Percentiles rank a stretch among this genome's conserved stretches.
Conservation (phyloP, 2,113 vertebrate genomes). For the Leptodactylus fuscus region DNA sequence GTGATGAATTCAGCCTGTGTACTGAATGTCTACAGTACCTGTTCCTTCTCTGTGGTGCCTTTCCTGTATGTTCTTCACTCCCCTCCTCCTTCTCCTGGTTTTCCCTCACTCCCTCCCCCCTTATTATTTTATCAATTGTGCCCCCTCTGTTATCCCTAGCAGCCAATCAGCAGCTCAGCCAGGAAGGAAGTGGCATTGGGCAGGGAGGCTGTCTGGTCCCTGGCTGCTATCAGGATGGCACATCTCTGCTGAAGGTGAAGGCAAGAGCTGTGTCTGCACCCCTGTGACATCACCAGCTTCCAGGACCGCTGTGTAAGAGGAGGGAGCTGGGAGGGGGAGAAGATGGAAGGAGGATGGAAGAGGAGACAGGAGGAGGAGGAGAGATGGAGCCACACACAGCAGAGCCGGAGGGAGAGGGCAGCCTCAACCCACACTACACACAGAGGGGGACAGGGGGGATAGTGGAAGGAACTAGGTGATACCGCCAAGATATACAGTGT, state of each 20-base stretch:
- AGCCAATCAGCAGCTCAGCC: conserved; percentile 10
- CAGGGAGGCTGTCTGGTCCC: conserved; percentile 7
- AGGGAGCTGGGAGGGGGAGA: not conserved
- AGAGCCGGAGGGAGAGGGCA: not conserved
- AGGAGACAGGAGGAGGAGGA: conserved; percentile 37
- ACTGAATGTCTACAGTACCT: not conserved
- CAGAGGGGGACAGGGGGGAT: not conserved
- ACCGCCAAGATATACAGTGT: not conserved
- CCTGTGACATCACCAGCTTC: conserved; percentile 40
- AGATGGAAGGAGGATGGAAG: not conserved
- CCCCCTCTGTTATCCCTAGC: not conserved
- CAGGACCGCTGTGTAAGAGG: conserved; percentile 19
- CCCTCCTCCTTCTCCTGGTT: not conserved
- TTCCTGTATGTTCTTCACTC: not conserved
- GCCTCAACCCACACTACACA: not conserved
- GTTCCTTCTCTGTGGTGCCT: conserved; percentile 15
- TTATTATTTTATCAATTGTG: conserved; percentile 13
- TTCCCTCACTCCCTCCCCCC: not conserved
- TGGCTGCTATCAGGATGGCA: not conserved
- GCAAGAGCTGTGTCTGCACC: conserved; percentile 27
- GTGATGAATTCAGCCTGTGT: not conserved
- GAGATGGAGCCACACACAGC: conserved; percentile 19
- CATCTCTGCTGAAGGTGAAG: conserved; percentile 46
- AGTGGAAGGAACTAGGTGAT: not conserved
- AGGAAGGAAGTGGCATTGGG: not conserved